phyloP scores from a whole-genome alignment of 2,797 vertebrate genomes.

The Brachyrhaphis roseni region DNA sequence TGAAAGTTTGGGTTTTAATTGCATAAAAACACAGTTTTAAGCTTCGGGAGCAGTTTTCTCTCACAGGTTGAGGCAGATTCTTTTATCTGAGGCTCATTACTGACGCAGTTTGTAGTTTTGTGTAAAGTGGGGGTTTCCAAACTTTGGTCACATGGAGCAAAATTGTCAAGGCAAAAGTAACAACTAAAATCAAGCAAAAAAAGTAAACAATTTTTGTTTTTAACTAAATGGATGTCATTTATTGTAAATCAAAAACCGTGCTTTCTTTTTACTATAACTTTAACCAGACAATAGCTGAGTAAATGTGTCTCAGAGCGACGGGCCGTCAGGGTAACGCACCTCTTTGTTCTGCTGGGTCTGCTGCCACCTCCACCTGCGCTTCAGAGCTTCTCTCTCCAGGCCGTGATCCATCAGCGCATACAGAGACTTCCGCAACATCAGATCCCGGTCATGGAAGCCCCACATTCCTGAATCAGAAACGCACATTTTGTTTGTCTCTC shows the following conservation, averaged over 20 bases:
- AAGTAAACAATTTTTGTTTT: too few species aligned
- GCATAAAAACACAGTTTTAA: not conserved
- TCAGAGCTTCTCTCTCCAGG: conserved; percentile 88
- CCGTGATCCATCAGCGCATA: conserved; percentile 94
- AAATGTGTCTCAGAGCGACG: not conserved
- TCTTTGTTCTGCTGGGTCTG: conserved; percentile 98
- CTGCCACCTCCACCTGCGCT: conserved; percentile 94
- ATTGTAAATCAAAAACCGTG: not conserved
- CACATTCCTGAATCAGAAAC: conserved; percentile 88
- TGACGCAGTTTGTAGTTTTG: not conserved
- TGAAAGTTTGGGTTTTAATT: not conserved
- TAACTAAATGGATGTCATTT: too few species aligned
- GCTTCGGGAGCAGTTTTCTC: not conserved
- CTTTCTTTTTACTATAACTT: not conserved
- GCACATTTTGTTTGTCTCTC: not conserved
- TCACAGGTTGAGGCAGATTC: not conserved
- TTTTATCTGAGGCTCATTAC: not conserved
- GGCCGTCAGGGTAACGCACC: conserved; percentile 72
- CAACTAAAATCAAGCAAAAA: too few species aligned
- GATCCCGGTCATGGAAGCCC: conserved; percentile 95
- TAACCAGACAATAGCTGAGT: too few species aligned
- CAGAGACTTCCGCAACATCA: conserved; percentile 92
- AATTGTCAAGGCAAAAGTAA: too few species aligned
- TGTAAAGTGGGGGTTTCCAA: too few species aligned
- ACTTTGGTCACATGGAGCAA: too few species aligned